Conservation (phyloP, 2,888 invertebrate genomes). For the Bruchidius siliquastri region DNA sequence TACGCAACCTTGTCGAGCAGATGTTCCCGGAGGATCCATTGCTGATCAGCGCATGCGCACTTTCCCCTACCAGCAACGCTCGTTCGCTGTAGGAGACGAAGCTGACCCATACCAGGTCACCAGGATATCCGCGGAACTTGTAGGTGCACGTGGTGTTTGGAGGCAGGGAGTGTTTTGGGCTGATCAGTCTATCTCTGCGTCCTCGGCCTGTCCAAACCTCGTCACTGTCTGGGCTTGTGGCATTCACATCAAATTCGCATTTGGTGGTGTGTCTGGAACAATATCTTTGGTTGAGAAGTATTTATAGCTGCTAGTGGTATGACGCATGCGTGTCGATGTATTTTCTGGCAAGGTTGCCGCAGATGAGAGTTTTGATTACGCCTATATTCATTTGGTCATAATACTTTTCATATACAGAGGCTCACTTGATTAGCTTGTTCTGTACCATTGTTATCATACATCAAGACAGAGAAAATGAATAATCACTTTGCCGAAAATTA, state of each 20-base stretch:
- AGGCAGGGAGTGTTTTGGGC: constrained; percentile 78
- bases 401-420: too few relatives aligned
- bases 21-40: constrained; percentile 43
- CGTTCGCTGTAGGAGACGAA: constrained; percentile 81
- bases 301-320: too few relatives aligned
- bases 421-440: too few relatives aligned
- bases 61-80: constrained; percentile 59
- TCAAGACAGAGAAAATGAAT: too few relatives aligned
- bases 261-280: constrained; percentile 47
- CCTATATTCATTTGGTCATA: too few relatives aligned
- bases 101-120: constrained; percentile 81
- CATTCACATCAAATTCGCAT: constrained; percentile 74
- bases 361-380: too few relatives aligned
- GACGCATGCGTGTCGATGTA: too few relatives aligned
- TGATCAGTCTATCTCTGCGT: constrained; percentile 68
- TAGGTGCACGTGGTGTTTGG: constrained; percentile 84
- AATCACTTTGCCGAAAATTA: too few relatives aligned
- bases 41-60: constrained; percentile 36
- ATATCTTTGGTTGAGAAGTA: too few relatives aligned
- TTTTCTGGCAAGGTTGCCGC: too few relatives aligned
- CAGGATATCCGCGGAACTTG: constrained; percentile 73
- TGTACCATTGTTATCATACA: too few relatives aligned
- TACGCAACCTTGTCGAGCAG: constrained; percentile 67
- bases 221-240: constrained; percentile 62
- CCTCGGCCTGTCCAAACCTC: constrained; percentile 55